Evolutionary conservation across 2,888 invertebrate species (phyloP).

Genomic region (Tinea pellionella): DNA sequence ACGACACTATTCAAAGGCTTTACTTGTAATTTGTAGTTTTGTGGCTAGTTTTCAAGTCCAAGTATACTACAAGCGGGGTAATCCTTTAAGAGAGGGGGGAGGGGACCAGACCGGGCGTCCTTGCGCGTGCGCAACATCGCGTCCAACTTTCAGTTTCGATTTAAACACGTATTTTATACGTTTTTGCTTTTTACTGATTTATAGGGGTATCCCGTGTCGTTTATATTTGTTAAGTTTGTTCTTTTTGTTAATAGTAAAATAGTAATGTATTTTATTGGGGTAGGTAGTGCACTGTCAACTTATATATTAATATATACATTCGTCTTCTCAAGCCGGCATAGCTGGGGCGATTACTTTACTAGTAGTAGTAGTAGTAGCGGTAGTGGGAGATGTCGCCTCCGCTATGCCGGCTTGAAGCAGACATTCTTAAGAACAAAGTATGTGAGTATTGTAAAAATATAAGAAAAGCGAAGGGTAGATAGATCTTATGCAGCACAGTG

Average conservation of each 20-base stretch:
- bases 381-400: no score
- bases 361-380: no score
- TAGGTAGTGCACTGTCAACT: not conserved
- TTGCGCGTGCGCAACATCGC: constrained; percentile 27
- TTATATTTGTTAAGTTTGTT: not conserved
- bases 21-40: no score
- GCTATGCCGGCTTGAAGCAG: no score
- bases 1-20: not conserved
- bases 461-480: not conserved
- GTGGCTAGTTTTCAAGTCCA: no score
- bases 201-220: not conserved
- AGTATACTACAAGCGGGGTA: not conserved
- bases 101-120: constrained; percentile 44
- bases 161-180: constrained; percentile 15
- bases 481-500: not conserved
- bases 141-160: constrained; percentile 56
- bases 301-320: not conserved
- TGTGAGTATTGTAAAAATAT: not conserved
- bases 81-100: not conserved
- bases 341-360: no score
- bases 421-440: no score
- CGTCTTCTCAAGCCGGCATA: not conserved
- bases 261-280: not conserved
- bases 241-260: not conserved
- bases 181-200: constrained; percentile 1